Conservation (phyloP, 2,113 vertebrate genomes). For the Elaphurus davidianus region DNA sequence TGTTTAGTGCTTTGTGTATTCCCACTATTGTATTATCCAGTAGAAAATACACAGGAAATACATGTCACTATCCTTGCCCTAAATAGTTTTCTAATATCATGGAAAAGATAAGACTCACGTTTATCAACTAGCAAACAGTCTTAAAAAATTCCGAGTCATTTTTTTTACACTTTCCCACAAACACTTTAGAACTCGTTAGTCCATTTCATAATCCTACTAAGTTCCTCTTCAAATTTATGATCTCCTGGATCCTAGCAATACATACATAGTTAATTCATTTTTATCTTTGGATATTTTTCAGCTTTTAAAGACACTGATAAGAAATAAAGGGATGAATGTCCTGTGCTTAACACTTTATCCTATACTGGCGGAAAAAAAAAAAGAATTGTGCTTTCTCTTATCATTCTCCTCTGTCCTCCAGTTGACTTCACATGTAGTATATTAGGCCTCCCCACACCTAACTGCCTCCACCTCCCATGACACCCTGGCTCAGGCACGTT, state of each 20-base stretch:
- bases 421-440: slow-evolving; percentile 48
- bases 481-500: slow-evolving; percentile 37
- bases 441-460: slow-evolving; percentile 58
- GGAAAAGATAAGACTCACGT: background rate
- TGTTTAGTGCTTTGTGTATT: background rate
- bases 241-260: slow-evolving; percentile 42
- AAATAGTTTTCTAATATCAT: slow-evolving; percentile 30
- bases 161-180: slow-evolving; percentile 38
- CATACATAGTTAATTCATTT: slow-evolving; percentile 32
- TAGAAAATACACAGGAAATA: background rate
- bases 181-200: slow-evolving; percentile 18
- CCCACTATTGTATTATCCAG: background rate
- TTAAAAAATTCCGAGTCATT: slow-evolving; percentile 13
- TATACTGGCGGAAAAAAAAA: background rate
- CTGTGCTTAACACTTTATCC: slow-evolving; percentile 46
- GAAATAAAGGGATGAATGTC: slow-evolving; percentile 40
- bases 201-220: slow-evolving; percentile 47
- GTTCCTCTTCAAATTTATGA: slow-evolving; percentile 58
- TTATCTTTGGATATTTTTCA: slow-evolving; percentile 58
- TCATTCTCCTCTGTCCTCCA: slow-evolving; percentile 47
- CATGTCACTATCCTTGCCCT: background rate
- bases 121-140: slow-evolving; percentile 14
- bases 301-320: slow-evolving; percentile 48
- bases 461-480: slow-evolving; percentile 44
- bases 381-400: slow-evolving; percentile 10